phyloP scores from a whole-genome alignment of 2,888 invertebrate genomes.

The Chouioia cunea region DNA sequence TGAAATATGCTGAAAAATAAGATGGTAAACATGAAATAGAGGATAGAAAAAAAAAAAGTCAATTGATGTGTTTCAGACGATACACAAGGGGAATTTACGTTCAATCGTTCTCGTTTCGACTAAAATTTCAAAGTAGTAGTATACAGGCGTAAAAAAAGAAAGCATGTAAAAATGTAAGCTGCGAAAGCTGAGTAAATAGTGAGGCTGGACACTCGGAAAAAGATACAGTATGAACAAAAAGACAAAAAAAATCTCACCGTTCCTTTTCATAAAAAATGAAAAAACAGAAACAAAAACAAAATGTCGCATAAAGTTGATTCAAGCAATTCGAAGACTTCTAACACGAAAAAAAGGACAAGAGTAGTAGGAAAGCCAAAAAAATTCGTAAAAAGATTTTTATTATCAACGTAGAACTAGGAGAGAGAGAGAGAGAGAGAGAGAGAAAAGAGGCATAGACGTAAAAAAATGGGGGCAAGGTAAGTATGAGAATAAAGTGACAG shows the following conservation, averaged over 20 bases:
- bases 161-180: conserved; percentile 52
- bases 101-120: not conserved
- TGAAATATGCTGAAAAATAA: too few species aligned
- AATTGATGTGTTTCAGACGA: not conserved
- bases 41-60: too few species aligned
- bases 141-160: not conserved
- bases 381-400: conserved; percentile 16
- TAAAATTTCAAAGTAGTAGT: not conserved
- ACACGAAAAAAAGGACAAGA: conserved; percentile 44
- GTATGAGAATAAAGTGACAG: not conserved
- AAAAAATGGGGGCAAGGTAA: too few species aligned
- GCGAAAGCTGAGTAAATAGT: conserved; percentile 57
- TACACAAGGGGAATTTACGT: not conserved
- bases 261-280: not conserved
- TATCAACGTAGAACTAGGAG: conserved; percentile 13
- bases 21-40: too few species aligned
- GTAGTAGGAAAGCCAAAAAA: too few species aligned
- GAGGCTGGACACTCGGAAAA: conserved; percentile 11
- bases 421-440: conserved; percentile 9
- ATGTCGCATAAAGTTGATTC: conserved; percentile 6
- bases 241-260: not conserved
- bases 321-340: conserved; percentile 21
- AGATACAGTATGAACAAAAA: not conserved
- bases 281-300: conserved; percentile 2
- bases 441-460: conserved; percentile 10